Percentiles rank a stretch among this genome's conserved stretches.
phyloP scores from a whole-genome alignment of 2,113 vertebrate genomes.

The Leptodactylus fuscus region DNA sequence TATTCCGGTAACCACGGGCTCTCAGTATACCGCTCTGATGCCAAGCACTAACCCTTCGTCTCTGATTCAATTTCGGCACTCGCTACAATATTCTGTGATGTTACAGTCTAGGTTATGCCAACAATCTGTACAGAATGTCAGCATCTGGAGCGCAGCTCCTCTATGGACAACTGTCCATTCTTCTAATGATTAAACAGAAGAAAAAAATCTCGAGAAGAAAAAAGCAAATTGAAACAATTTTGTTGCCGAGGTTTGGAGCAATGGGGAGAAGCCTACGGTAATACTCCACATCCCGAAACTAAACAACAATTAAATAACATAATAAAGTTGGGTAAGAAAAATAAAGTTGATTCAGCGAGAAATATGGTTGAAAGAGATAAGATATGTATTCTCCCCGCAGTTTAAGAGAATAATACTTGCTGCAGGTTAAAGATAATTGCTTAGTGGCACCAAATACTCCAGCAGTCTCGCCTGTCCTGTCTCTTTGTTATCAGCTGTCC shows the following conservation, averaged over 20 bases:
- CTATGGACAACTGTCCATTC: not conserved
- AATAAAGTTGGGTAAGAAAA: slow-evolving; percentile 4
- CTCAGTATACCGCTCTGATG: not conserved
- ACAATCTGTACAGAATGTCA: not conserved
- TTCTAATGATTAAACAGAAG: not conserved
- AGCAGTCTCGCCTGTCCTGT: slow-evolving; percentile 12
- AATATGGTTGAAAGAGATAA: slow-evolving; percentile 44
- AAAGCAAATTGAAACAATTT: not conserved
- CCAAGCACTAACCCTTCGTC: not conserved
- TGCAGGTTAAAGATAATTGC: slow-evolving; percentile 47
- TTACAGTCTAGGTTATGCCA: not conserved
- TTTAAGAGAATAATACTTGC: slow-evolving; percentile 38
- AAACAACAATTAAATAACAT: slow-evolving; percentile 22
- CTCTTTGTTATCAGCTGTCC: slow-evolving; percentile 17
- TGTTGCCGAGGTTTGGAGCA: not conserved
- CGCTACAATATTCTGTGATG: not conserved
- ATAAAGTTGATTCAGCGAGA: slow-evolving; percentile 28
- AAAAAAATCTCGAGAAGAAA: not conserved
- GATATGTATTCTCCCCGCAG: slow-evolving; percentile 35
- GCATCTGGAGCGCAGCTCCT: not conserved
- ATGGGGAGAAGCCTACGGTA: not conserved
- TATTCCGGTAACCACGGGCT: not conserved
- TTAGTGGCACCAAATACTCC: slow-evolving; percentile 45
- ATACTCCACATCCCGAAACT: not conserved
- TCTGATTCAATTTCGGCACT: not conserved